phyloP scores from a whole-genome alignment of 1,140 invertebrate species.

The Brachionus asplanchnoidis region DNA sequence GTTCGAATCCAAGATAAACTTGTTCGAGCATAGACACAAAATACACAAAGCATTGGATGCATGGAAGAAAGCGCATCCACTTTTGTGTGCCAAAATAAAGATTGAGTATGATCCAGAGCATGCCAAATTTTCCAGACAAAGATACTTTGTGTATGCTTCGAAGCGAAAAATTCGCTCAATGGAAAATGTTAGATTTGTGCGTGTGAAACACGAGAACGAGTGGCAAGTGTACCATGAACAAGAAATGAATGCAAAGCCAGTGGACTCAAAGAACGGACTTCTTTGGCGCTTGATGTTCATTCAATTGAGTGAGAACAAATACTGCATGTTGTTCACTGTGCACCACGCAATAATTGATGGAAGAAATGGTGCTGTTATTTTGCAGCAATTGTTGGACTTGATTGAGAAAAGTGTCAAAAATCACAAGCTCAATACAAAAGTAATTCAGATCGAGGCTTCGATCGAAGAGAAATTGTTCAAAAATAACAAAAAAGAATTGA shows the following conservation, averaged over 20 bases:
- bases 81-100: not conserved
- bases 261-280: not conserved
- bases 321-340: not conserved
- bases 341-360: slow-evolving; percentile 16
- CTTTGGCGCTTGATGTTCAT: not conserved
- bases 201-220: not conserved
- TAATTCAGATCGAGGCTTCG: not conserved
- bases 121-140: not conserved
- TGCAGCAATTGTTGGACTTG: not conserved
- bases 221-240: not conserved
- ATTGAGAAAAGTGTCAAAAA: not conserved
- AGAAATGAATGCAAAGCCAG: not conserved
- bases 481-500: not conserved
- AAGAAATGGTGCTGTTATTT: not conserved
- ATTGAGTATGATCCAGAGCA: not conserved
- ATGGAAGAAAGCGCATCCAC: slow-evolving; percentile 14
- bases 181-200: not conserved
- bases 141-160: slow-evolving; percentile 15
- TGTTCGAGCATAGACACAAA: not conserved
- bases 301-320: not conserved
- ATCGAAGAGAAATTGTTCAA: slow-evolving; percentile 3
- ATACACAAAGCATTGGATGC: not conserved
- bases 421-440: not conserved
- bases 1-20: not conserved
- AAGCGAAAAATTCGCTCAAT: not conserved